phyloP scores from a whole-genome alignment of 2,113 vertebrate species.

The Phylloscopus trochilus region DNA sequence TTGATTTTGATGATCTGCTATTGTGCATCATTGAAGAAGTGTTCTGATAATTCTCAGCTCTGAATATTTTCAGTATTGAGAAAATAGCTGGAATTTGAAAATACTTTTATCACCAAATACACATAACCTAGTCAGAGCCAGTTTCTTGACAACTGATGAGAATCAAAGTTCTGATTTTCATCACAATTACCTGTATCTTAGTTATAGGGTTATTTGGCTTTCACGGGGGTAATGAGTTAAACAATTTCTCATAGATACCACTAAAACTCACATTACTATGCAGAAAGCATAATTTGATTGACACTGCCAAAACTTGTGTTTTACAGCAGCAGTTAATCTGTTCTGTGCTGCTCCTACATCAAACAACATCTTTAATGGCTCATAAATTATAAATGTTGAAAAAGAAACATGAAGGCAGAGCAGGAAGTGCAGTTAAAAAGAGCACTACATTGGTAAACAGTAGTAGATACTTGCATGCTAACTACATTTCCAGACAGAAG shows the following conservation, averaged over 20 bases:
- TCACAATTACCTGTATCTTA: background rate
- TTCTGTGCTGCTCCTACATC: background rate
- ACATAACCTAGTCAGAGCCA: background rate
- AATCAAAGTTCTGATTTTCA: conserved; percentile 4
- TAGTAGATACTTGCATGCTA: background rate
- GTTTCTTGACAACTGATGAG: background rate
- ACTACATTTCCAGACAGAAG: background rate
- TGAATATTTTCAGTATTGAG: background rate
- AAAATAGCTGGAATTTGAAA: background rate
- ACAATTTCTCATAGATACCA: background rate
- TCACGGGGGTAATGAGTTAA: background rate
- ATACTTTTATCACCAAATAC: background rate
- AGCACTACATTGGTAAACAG: background rate
- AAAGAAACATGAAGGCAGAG: background rate
- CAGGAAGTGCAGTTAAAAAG: background rate
- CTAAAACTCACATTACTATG: conserved; percentile 1
- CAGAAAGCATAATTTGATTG: conserved; percentile 9
- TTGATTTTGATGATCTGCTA: background rate
- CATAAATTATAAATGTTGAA: conserved; percentile 3
- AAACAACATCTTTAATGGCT: background rate
- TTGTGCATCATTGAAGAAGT: background rate
- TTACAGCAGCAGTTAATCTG: background rate
- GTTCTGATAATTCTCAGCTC: background rate
- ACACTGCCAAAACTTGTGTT: background rate
- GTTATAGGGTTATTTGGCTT: background rate